Evolutionary conservation across 2,888 invertebrate species (phyloP).

Genomic region (Holacanthella duospinosa): DNA sequence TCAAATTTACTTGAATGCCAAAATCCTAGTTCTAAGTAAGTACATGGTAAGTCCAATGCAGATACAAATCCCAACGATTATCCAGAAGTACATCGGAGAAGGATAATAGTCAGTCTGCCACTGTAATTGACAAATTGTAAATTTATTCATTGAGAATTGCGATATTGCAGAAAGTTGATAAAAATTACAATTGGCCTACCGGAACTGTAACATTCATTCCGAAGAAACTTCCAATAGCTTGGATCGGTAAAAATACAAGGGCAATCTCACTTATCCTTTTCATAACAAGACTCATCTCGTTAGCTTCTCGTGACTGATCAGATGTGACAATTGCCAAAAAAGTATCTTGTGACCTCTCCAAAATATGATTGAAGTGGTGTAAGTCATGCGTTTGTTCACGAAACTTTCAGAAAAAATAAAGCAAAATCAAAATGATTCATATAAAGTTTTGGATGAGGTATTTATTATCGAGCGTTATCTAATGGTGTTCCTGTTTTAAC

Average conservation of each 20-base stretch:
- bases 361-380: slow-evolving; percentile 8
- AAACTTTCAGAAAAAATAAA: too few species aligned
- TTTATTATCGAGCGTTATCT: too few species aligned
- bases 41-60: not conserved
- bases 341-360: slow-evolving; percentile 11
- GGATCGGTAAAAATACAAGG: slow-evolving; percentile 9
- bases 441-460: too few species aligned
- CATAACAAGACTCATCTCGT: slow-evolving; percentile 11
- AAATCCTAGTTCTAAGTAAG: not conserved
- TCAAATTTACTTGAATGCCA: not conserved
- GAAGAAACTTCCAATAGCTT: slow-evolving; percentile 9
- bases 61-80: not conserved
- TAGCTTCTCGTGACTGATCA: slow-evolving; percentile 6
- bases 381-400: slow-evolving; percentile 4
- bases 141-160: too few species aligned
- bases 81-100: not conserved
- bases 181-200: too few species aligned
- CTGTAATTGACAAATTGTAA: too few species aligned
- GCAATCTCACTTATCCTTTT: slow-evolving; percentile 10
- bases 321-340: slow-evolving; percentile 6
- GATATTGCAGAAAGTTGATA: too few species aligned
- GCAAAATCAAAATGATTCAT: too few species aligned
- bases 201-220: slow-evolving; percentile 12
- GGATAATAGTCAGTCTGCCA: not conserved
- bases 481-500: too few species aligned